Base-by-base conservation (phyloP, 1,140 invertebrate species). In the Caenorhabditis latens region DNA sequence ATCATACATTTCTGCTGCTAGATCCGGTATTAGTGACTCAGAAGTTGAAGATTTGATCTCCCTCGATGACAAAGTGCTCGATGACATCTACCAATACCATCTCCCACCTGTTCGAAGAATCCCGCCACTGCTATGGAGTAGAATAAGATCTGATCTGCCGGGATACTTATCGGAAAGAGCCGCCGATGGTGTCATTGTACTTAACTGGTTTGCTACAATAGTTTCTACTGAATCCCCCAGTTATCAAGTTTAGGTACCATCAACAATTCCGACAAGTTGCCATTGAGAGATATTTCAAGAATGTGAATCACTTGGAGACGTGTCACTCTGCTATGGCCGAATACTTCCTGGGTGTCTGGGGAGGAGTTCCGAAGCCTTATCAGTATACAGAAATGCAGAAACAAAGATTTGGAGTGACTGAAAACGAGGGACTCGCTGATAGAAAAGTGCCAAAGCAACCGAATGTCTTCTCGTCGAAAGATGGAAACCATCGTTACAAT, bases 41-140 rank as follows among this genome's bases (percentile, higher is more conserved):
- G 97, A 98, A 92, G 93, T 98, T 0, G 97, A 98, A 93, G 97
- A 98, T 94, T 88, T 91, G 65, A 97, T 98, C 88, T 98, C 97
- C 0, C 91, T 98, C 71, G 97, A 98, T 90, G 97, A 99, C 93
- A 96, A 96, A 92, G 96, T 93, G 32, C 93, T 99, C 63, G 98
- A 99, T 91, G 98, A 99, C 91, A 97, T 99, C 0, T 99, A 99
- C 91, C 98, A 99, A 92, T 99, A 99, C 92, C 97, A 99, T 94
- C 94, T 99, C 91, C 97, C 97, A 2, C 97, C 97, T 0, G 97
- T 98, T 0, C 94, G 97, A 63, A 94, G 97, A 84, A 99, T 99
- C 84, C 97, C 98, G 4, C 97, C 97, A 0, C 92, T 99, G 8
- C 94, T 99, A 0, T 99, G 97, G 97, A 99, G 97, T 0, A 94